A percentile compares a stretch with the other conserved stretches of the same genome.
These are phyloP conservation scores for Spisula subtruncata DNA, from an alignment of 2,888 invertebrate genomes.

Conservation along the genomic window DNA sequence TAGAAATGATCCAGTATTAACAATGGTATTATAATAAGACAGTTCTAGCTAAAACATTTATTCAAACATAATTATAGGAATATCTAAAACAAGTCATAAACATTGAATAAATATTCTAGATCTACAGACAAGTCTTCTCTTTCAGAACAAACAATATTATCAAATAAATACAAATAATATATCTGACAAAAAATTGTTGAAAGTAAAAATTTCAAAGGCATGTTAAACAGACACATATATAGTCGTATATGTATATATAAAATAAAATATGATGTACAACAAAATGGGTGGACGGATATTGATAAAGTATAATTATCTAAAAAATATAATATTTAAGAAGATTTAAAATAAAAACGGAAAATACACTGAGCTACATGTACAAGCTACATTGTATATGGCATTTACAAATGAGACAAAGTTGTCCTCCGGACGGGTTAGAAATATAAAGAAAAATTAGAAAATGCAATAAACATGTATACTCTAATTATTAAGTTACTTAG, in stretches of 20 bases:
- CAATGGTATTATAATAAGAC: too few species aligned
- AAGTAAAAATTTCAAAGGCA: neutral
- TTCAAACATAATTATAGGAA: too few species aligned
- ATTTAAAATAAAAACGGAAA: neutral
- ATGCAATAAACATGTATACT: neutral
- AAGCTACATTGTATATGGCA: neutral
- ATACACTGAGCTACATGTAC: neutral
- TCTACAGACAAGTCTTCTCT: neutral
- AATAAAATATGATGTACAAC: neutral
- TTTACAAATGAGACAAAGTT: conserved; percentile 19
- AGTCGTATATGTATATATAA: too few species aligned
- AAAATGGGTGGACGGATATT: conserved; percentile 8
- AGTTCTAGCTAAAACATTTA: too few species aligned
- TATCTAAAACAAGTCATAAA: too few species aligned
- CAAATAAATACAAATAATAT: neutral
- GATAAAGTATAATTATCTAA: neutral
- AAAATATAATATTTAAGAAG: too few species aligned
- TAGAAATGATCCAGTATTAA: too few species aligned
- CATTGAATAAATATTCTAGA: too few species aligned
- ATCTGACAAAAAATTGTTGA: neutral
- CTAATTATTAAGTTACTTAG: neutral
- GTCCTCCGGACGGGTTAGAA: neutral
- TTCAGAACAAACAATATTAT: neutral
- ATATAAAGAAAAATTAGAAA: neutral
- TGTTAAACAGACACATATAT: too few species aligned